Base-by-base conservation (phyloP, 2,113 vertebrate genomes). In the Pseudolaguvia tuberculata region DNA sequence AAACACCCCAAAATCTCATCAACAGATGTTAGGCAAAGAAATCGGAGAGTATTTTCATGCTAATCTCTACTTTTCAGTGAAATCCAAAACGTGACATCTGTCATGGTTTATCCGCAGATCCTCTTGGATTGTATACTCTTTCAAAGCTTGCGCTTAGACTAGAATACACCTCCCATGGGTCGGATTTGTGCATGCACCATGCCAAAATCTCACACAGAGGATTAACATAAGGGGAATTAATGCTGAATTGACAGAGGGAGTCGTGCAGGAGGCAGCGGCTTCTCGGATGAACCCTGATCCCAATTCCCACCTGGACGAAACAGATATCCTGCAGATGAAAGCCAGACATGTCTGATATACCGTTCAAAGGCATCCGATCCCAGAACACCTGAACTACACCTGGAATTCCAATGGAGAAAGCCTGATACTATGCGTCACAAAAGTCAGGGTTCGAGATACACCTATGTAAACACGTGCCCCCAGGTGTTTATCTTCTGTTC, bases 401-500 rank as follows among this genome's bases (percentile, higher is more conserved):
- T 78, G 72, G 81, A 84, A 80, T 82, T 81, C 80, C 77, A 77
- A 79, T 79, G 31, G 77, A 81, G 66, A 48, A 81, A 68, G 58
- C 55, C 72, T 21, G 29, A 75, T 73, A 78, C 80, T 76, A 78
- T 48, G 57, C 78, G 77, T 67, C 53, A 70, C 73, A 69, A 75
- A 74, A 58, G 58, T 50, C 62, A 67, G 55, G 14, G 53, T 53
- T 56, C n/a, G 20, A 73, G 73, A 62, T 56, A 68, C 50, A 71
- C 77, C 76, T 75, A 65, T 80, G 78, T 74, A 76, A 75, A 66
- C 80, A 80, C 27, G 52, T 62, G 63, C 78, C 70, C 73, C 12
- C 18, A 58, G 42, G 70, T 72, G 74, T 72, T 81, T 63, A 72
- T 79, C 62, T 71, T 57, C 66, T 55, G 53, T 62, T 78, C 39